phyloP scores from a whole-genome alignment of 2,113 vertebrate species.

The Smithornis capensis region DNA sequence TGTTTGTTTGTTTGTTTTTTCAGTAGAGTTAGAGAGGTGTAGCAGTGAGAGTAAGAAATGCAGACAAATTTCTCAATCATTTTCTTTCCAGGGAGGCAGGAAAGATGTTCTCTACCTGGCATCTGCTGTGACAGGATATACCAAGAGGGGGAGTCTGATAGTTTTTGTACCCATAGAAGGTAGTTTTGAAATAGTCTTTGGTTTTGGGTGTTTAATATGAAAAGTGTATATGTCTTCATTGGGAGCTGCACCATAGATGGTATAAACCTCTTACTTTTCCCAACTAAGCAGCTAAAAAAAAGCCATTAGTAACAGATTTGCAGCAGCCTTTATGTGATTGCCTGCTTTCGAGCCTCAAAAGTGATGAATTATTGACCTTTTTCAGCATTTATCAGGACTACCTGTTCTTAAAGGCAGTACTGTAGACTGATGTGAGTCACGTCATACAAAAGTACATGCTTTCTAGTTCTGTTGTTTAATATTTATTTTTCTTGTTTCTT shows the following conservation, averaged over 20 bases:
- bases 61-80: not conserved
- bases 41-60: not conserved
- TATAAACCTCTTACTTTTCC: not conserved
- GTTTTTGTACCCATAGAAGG: not conserved
- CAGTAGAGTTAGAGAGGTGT: not conserved
- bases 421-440: not conserved
- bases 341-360: not conserved
- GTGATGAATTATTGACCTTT: conserved; percentile 31
- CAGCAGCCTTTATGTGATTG: not conserved
- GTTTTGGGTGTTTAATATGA: not conserved
- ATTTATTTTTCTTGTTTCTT: not conserved
- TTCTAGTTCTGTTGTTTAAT: not conserved
- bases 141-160: not conserved
- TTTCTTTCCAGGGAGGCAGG: not conserved
- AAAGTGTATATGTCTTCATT: not conserved
- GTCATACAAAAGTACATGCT: not conserved
- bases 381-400: not conserved
- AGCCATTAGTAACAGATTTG: not conserved
- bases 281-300: not conserved
- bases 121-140: not conserved
- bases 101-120: not conserved
- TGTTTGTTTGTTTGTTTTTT: not conserved
- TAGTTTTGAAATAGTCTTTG: not conserved
- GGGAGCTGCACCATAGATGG: not conserved
- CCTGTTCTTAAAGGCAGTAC: not conserved